Conservation (phyloP, 1,140 invertebrate genomes). For the Choristoneura fumiferana region DNA sequence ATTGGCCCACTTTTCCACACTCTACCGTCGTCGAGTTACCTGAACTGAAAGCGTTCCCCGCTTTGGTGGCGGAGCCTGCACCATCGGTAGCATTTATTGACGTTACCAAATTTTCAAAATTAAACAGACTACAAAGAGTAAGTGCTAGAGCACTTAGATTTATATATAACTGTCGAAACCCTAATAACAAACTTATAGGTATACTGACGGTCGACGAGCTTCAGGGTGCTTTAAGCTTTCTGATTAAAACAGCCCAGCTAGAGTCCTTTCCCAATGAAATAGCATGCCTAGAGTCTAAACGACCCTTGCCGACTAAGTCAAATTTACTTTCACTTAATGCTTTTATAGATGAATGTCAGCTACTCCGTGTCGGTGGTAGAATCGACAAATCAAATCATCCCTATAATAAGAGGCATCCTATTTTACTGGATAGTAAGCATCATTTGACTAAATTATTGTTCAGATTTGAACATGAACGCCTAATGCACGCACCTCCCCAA, state of each 20-base stretch:
- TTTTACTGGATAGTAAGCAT: conserved; percentile 28
- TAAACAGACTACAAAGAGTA: background rate
- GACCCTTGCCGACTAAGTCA: conserved; percentile 24
- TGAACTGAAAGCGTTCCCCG: background rate
- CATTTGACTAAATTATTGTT: conserved; percentile 32
- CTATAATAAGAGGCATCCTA: conserved; percentile 29
- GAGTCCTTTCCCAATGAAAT: conserved; percentile 25
- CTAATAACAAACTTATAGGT: background rate
- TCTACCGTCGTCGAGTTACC: background rate
- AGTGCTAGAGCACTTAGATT: background rate
- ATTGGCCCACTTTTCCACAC: background rate
- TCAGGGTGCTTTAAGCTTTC: background rate
- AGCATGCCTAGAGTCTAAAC: conserved; percentile 21
- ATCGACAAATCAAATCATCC: conserved; percentile 22
- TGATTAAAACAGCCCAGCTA: conserved; percentile 16
- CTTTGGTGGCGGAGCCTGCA: background rate
- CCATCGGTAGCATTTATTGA: background rate
- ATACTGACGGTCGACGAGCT: conserved; percentile 3
- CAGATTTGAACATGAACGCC: conserved; percentile 21
- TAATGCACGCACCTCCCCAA: conserved; percentile 28
- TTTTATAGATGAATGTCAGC: conserved; percentile 22
- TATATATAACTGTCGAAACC: background rate
- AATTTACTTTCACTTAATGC: conserved; percentile 21
- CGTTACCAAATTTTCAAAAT: background rate
- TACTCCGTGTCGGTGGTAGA: conserved; percentile 29